Conservation (phyloP, 2,797 vertebrate species). For the Acridotheres tristis region DNA sequence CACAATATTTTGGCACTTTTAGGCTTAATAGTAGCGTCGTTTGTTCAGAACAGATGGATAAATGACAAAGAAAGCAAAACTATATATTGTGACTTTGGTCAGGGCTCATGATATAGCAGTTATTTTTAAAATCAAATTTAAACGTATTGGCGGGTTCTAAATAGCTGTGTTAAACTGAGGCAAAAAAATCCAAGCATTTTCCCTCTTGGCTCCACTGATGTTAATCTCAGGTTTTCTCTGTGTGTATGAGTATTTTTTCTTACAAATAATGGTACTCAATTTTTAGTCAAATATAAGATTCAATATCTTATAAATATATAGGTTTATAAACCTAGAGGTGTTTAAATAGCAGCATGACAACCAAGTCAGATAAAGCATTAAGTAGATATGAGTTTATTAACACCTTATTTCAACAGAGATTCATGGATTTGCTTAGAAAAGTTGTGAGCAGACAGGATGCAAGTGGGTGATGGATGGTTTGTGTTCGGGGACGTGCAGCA, state of each 20-base stretch:
- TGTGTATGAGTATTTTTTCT: not conserved
- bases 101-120: not conserved
- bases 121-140: not conserved
- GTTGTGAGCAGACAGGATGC: not conserved
- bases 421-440: not conserved
- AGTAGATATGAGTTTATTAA: not conserved
- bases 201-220: not conserved
- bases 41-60: not conserved
- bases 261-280: not conserved
- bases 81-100: not conserved
- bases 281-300: not conserved
- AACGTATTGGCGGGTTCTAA: not conserved
- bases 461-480: not conserved
- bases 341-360: not conserved
- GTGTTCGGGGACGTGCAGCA: not conserved
- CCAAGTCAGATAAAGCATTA: not conserved
- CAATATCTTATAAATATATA: not conserved
- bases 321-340: not conserved
- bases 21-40: not conserved
- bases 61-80: not conserved
- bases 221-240: not conserved
- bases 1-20: not conserved
- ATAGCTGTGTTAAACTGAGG: not conserved
- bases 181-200: not conserved
- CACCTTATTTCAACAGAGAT: not conserved